Evolutionary conservation across 1,140 invertebrate species (phyloP), one percentile per base, ranked within the genome.

Genomic region (Cecropterus lyciades): DNA sequence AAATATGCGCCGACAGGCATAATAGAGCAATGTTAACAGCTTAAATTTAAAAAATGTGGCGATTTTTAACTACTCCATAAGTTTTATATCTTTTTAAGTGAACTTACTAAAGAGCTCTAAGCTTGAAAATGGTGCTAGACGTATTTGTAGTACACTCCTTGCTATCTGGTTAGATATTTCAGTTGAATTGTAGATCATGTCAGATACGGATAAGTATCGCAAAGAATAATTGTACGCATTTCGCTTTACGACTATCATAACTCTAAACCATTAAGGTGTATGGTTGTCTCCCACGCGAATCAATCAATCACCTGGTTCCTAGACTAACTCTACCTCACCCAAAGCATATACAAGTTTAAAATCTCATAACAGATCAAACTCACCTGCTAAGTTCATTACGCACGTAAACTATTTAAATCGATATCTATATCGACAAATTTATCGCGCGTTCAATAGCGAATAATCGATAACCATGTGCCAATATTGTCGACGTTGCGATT

Each of bases 381-480:
- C 45, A 60, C 45, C 57, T 37, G 57, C 15, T 48, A 45, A 45
- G 24, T 45, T 30, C 40, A 59, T 57, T 45, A 57, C 17, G 11
- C 48, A 20, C 11, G 48, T 27, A 24, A 7, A 24, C 16, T 49
- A 48, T 33, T 53, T 37, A 40, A 53, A 53, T 53, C 14, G 7
- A 37, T 33, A 37, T 37, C 30, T 53, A 53, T 53, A 53, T 43
- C 37, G 16, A 24, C 37, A 52, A 33, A 43, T 27, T 57, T 20
- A 43, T 56, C 17, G 53, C 53, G 17, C 11, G 40, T 27, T 45
- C 20, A 43, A 57, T 1, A 45, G 30, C 16, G 20, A 42, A 27
- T 57, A 57, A 57, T 57, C 55, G 55, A 57, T 57, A 45, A 57
- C 13, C 42, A 57, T 57, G 37, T 43, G 51, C 14, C 33, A 40